Evolutionary conservation across 1,140 invertebrate genomes (phyloP).

Genomic region (Metopolophium dirhodum): DNA sequence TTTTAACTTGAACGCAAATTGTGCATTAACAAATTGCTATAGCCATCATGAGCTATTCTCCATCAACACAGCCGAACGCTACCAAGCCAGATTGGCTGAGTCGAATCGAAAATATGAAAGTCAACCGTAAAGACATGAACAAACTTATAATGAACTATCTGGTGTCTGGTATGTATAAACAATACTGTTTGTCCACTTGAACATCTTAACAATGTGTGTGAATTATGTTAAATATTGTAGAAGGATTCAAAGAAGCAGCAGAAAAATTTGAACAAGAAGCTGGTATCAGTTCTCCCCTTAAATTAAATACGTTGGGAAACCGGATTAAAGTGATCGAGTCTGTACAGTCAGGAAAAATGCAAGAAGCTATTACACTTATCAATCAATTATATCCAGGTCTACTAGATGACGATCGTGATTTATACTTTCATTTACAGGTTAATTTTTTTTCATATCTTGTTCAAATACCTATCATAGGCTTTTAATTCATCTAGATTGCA

Average conservation of each 20-base stretch:
- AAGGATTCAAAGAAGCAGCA: constrained; percentile 97
- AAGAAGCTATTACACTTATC: constrained; percentile 91
- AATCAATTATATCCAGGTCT: constrained; percentile 95
- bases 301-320: constrained; percentile 89
- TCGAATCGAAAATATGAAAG: constrained; percentile 77
- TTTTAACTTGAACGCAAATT: not conserved
- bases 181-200: not conserved
- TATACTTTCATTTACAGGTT: constrained; percentile 96
- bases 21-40: not conserved
- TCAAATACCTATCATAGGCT: not conserved
- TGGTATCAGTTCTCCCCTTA: constrained; percentile 83
- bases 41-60: constrained; percentile 46
- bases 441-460: not conserved
- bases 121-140: constrained; percentile 92
- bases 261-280: constrained; percentile 96
- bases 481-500: not conserved
- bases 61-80: constrained; percentile 31
- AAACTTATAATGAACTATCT: constrained; percentile 98
- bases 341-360: constrained; percentile 90
- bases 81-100: constrained; percentile 73
- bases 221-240: constrained; percentile 66
- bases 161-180: constrained; percentile 79
- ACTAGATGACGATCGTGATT: constrained; percentile 91
- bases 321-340: constrained; percentile 93
- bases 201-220: not conserved